Evolutionary conservation across 2,797 vertebrate species (phyloP).

Genomic region (Macropus fuliginosus): DNA sequence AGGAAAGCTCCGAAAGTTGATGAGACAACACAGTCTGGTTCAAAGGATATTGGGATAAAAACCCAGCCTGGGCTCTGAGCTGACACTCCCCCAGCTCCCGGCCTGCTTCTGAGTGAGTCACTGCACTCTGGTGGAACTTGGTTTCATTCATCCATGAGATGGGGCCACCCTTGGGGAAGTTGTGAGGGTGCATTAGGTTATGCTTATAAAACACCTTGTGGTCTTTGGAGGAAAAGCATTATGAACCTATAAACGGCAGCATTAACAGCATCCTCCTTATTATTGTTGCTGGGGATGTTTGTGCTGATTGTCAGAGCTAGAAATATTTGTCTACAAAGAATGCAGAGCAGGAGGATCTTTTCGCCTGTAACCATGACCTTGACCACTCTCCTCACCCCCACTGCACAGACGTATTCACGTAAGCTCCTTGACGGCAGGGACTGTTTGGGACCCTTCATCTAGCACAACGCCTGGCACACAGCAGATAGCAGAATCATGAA

Average conservation of each 20-base stretch:
- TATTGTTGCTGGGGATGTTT: conserved; percentile 61
- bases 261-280: conserved; percentile 64
- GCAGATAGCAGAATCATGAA: not conserved
- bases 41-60: conserved; percentile 32
- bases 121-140: conserved; percentile 40
- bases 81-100: conserved; percentile 22
- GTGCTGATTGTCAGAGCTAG: conserved; percentile 65
- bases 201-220: conserved; percentile 67
- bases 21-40: conserved; percentile 13
- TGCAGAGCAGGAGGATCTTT: conserved; percentile 17
- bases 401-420: not conserved
- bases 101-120: conserved; percentile 57
- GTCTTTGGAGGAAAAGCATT: conserved; percentile 71
- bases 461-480: not conserved
- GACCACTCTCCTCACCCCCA: not conserved
- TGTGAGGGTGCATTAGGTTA: conserved; percentile 72
- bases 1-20: not conserved
- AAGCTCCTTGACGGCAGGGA: not conserved
- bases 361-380: not conserved
- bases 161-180: conserved; percentile 49
- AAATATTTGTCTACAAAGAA: conserved; percentile 54
- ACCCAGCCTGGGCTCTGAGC: conserved; percentile 29
- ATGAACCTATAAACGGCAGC: conserved; percentile 61
- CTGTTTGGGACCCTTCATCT: conserved; percentile 17
- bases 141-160: conserved; percentile 63